These are phyloP conservation scores for Rhingia rostrata DNA, from an alignment of 2,888 invertebrate species.

Conservation along the genomic window DNA sequence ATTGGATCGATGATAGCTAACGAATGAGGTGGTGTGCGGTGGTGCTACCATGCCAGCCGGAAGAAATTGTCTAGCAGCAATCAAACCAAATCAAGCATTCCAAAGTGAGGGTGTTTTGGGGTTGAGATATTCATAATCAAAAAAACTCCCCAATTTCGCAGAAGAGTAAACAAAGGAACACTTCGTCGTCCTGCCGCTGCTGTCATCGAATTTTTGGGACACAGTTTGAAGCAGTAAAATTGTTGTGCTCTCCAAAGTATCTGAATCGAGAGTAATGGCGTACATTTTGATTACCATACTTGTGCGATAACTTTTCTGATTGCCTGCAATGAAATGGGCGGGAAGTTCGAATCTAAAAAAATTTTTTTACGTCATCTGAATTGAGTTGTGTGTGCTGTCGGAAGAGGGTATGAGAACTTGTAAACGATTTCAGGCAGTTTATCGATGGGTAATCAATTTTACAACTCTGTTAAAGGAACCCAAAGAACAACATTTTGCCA, in stretches of 20 bases:
- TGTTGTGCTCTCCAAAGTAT: slow-evolving; percentile 18
- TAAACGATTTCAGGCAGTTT: neutral
- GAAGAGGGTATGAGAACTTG: neutral
- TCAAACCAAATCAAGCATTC: slow-evolving; percentile 27
- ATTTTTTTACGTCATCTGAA: neutral
- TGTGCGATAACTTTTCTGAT: slow-evolving; percentile 2
- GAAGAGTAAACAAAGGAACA: slow-evolving; percentile 5
- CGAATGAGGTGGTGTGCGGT: neutral
- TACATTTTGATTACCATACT: slow-evolving; percentile 22
- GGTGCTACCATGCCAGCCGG: neutral
- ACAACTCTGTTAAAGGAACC: slow-evolving; percentile 9
- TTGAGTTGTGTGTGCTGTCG: neutral
- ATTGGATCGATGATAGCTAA: slow-evolving; percentile 17
- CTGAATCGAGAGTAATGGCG: slow-evolving; percentile 42
- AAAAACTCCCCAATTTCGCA: slow-evolving; percentile 26
- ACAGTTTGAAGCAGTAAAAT: slow-evolving; percentile 11
- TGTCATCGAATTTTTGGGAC: slow-evolving; percentile 2
- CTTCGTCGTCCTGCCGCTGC: neutral
- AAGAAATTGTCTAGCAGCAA: slow-evolving; percentile 6
- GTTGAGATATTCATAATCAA: neutral
- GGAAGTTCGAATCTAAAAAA: neutral
- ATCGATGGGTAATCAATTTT: slow-evolving; percentile 26
- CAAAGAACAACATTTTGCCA: no score
- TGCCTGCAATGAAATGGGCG: slow-evolving; percentile 1
- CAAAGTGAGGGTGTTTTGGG: neutral